These are phyloP conservation scores for Pedetes capensis DNA, from an alignment of 2,113 vertebrate genomes.

Conservation along the genomic window DNA sequence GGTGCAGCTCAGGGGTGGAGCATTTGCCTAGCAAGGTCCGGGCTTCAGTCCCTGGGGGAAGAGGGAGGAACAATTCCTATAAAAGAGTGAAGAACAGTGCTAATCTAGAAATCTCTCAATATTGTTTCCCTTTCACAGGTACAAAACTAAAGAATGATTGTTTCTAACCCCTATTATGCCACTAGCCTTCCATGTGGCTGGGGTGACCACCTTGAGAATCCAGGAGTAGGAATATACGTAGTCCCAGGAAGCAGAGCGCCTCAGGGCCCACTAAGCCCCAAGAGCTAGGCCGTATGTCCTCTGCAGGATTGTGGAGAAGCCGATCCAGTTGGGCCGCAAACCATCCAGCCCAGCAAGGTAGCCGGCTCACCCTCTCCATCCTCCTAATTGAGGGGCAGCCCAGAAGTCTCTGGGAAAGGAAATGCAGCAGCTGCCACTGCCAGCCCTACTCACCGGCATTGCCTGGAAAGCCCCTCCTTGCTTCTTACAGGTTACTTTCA, in stretches of 20 bases:
- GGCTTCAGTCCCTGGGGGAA: no score
- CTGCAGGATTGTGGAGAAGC: no score
- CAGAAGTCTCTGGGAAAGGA: neutral
- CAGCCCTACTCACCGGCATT: no score
- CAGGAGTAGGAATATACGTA: no score
- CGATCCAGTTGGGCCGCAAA: neutral
- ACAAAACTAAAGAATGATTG: neutral
- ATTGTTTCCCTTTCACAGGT: neutral
- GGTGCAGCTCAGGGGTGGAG: no score
- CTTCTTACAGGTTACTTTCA: neutral
- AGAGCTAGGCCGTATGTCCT: neutral
- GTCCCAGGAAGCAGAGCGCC: neutral
- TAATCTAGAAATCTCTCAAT: neutral
- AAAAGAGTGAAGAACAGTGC: neutral
- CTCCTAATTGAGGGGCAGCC: neutral
- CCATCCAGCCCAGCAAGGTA: rapidly evolving
- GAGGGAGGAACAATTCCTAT: neutral
- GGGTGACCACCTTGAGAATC: no score
- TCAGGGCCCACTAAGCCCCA: neutral
- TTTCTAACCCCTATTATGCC: neutral
- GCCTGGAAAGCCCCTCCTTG: neutral
- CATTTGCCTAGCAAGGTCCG: no score
- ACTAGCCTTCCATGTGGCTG: neutral
- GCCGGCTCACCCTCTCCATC: rapidly evolving
- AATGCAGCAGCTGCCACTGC: rapidly evolving